Evolutionary conservation across 2,888 invertebrate species (phyloP).

Genomic region (Linnaemya tessellans): DNA sequence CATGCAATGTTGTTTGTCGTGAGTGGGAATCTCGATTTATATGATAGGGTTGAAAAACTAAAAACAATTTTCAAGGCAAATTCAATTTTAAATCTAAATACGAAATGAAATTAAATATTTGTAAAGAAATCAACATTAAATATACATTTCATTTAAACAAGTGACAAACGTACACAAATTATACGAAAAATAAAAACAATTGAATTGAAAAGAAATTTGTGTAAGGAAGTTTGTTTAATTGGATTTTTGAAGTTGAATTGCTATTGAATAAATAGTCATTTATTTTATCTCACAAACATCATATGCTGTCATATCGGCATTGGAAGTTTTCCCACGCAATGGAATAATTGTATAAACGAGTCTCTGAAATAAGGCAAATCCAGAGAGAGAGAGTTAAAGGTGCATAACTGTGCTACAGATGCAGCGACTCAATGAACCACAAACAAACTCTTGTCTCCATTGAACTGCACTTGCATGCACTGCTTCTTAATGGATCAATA

Average conservation of each 20-base stretch:
- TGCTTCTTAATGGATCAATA: not conserved
- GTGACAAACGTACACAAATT: conserved; percentile 27
- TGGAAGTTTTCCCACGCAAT: not conserved
- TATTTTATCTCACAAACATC: not conserved
- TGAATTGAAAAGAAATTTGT: conserved; percentile 35
- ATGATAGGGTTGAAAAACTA: conserved; percentile 40
- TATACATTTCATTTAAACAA: conserved; percentile 3
- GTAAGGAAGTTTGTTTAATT: not conserved
- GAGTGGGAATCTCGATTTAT: conserved; percentile 45
- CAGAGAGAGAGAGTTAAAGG: not conserved
- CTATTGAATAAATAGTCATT: conserved; percentile 17
- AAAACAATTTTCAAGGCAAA: conserved; percentile 60
- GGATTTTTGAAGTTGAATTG: conserved; percentile 6
- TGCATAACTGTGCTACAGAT: not conserved
- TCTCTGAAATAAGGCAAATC: too few species aligned
- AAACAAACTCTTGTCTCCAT: too few species aligned
- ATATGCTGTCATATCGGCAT: not conserved
- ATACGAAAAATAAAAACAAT: not conserved
- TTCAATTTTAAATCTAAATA: conserved; percentile 47
- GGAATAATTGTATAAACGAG: not conserved
- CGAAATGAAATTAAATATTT: conserved; percentile 12
- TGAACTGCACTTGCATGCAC: too few species aligned
- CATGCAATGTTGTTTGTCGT: conserved; percentile 29
- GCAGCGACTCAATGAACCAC: too few species aligned
- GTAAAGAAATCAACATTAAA: conserved; percentile 32